These are phyloP conservation scores for Cynoglossus semilaevis DNA, from an alignment of 2,113 vertebrate genomes.

Conservation along the genomic window DNA sequence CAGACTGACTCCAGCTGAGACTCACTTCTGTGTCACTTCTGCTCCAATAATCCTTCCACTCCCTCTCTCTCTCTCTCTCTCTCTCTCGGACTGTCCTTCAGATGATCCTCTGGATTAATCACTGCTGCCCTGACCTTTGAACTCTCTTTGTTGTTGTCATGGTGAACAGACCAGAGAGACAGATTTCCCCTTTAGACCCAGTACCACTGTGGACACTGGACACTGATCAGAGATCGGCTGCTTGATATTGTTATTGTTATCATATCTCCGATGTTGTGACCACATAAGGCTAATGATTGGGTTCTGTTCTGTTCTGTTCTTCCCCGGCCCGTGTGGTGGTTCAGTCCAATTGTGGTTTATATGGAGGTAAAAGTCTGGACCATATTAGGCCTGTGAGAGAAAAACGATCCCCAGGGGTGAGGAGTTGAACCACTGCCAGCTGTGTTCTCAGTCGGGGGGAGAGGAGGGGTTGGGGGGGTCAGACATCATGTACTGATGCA, in stretches of 20 bases:
- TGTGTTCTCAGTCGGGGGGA: no score
- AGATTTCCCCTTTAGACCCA: constrained; percentile 55
- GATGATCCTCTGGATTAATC: constrained; percentile 63
- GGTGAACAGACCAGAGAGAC: constrained; percentile 43
- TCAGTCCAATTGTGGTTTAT: constrained; percentile 4
- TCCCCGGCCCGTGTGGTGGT: no score
- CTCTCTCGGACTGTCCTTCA: constrained; percentile 35
- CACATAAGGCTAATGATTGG: constrained; percentile 68
- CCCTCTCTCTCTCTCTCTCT: constrained; percentile 33
- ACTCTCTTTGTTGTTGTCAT: constrained; percentile 57
- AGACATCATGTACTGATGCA: no score
- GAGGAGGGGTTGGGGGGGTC: no score
- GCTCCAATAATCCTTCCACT: constrained; percentile 27
- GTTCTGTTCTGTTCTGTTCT: constrained; percentile 29
- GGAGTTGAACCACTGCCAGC: constrained; percentile 69
- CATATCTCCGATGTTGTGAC: constrained; percentile 61
- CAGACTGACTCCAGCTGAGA: no score
- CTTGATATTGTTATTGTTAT: constrained; percentile 36
- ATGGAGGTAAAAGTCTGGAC: constrained; percentile 56
- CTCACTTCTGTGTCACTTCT: not conserved
- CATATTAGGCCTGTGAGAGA: constrained; percentile 73
- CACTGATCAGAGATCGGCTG: constrained; percentile 46
- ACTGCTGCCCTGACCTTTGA: constrained; percentile 50
- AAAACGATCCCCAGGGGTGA: constrained; percentile 70
- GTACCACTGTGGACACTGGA: no score